These are phyloP conservation scores for Drymonia ruficornis DNA, from an alignment of 2,888 invertebrate species.

Conservation along the genomic window DNA sequence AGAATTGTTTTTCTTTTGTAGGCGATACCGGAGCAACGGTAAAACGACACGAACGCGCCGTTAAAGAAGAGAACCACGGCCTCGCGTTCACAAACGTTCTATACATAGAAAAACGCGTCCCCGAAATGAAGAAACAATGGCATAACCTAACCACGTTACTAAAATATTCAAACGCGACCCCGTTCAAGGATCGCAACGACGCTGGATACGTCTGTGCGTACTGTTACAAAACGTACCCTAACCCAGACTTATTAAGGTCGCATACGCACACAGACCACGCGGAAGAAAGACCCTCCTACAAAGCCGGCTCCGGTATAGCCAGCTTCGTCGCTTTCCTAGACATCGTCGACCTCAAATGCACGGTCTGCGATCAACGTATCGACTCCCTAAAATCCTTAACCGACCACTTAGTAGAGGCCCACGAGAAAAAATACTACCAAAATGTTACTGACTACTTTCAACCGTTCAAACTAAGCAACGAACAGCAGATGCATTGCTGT, in stretches of 20 bases:
- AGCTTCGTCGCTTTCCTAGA: slow-evolving; percentile 75
- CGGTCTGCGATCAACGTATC: slow-evolving; percentile 59
- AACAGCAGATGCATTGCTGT: slow-evolving; percentile 69
- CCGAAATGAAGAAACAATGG: slow-evolving; percentile 76
- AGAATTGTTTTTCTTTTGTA: slow-evolving; percentile 80
- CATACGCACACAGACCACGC: slow-evolving; percentile 69
- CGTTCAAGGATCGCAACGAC: slow-evolving; percentile 75
- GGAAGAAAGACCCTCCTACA: slow-evolving; percentile 70
- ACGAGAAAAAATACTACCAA: slow-evolving; percentile 69
- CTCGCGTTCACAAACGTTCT: slow-evolving; percentile 47
- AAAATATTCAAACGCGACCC: slow-evolving; percentile 72
- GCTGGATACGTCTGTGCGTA: slow-evolving; percentile 77
- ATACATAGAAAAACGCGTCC: slow-evolving; percentile 61
- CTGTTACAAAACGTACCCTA: slow-evolving; percentile 71
- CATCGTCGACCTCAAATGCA: slow-evolving; percentile 73
- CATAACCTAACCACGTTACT: slow-evolving; percentile 73
- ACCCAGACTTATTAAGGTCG: slow-evolving; percentile 56
- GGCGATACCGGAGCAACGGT: slow-evolving; percentile 70
- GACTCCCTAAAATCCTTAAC: slow-evolving; percentile 56
- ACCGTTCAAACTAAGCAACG: slow-evolving; percentile 67
- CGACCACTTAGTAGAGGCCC: slow-evolving; percentile 64
- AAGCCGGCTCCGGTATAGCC: slow-evolving; percentile 67
- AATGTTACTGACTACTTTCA: slow-evolving; percentile 72
- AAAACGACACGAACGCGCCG: slow-evolving; percentile 61
- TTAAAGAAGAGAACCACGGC: slow-evolving; percentile 59